phyloP scores from a whole-genome alignment of 2,888 invertebrate species.

The Calameuta pallipes region DNA sequence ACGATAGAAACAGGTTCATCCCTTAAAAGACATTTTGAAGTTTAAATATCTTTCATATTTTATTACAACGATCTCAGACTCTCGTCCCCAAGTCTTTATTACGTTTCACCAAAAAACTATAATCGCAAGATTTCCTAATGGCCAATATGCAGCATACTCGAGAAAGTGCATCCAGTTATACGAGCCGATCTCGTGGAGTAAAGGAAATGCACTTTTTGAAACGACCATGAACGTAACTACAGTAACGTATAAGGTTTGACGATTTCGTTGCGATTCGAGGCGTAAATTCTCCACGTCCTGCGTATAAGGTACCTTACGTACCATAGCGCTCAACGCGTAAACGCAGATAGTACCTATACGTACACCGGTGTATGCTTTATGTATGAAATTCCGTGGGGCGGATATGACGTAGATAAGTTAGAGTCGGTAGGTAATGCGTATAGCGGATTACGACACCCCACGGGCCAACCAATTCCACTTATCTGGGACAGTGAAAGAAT shows the following conservation, averaged over 20 bases:
- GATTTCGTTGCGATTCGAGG: not conserved
- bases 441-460: constrained; percentile 45
- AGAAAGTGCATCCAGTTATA: not conserved
- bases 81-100: not conserved
- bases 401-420: constrained; percentile 2
- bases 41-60: not conserved
- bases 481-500: constrained; percentile 44
- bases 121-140: not conserved
- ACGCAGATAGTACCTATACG: not conserved
- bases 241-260: not conserved
- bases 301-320: not conserved
- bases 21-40: not conserved
- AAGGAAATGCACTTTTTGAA: not conserved
- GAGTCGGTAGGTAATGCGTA: constrained; percentile 7
- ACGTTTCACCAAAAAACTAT: not conserved
- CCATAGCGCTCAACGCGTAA: not conserved
- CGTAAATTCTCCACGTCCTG: not conserved
- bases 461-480: constrained; percentile 56
- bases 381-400: not conserved
- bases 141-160: not conserved
- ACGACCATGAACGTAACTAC: not conserved
- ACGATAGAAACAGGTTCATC: not conserved
- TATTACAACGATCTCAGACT: not conserved
- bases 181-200: not conserved
- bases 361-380: not conserved